Percentiles rank a stretch among this genome's conserved stretches.
Evolutionary conservation across 2,888 invertebrate genomes (phyloP).

Genomic region (Cheilosia variabilis): DNA sequence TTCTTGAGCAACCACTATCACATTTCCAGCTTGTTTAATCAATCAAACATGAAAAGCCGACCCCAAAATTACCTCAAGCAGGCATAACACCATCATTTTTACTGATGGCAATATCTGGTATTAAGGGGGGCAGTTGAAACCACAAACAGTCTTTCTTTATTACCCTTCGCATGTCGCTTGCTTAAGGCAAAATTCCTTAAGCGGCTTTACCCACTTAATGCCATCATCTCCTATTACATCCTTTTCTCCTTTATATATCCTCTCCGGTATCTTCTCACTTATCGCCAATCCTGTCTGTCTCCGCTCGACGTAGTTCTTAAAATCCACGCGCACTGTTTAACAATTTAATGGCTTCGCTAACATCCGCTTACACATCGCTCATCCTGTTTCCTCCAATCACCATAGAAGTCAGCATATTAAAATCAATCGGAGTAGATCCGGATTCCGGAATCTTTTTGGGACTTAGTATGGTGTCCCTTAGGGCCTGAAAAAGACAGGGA

Average conservation of each 20-base stretch:
- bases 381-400: slow-evolving; percentile 69
- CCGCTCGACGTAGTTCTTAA: slow-evolving; percentile 45
- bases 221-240: slow-evolving; percentile 74
- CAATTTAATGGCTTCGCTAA: slow-evolving; percentile 69
- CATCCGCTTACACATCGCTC: slow-evolving; percentile 70
- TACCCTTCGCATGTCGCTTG: slow-evolving; percentile 66
- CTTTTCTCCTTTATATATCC: slow-evolving; percentile 69
- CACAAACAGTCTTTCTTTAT: slow-evolving; percentile 66
- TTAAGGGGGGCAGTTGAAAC: slow-evolving; percentile 50
- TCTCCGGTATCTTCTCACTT: slow-evolving; percentile 66
- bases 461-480: slow-evolving; percentile 29
- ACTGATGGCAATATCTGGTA: slow-evolving; percentile 26
- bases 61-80: slow-evolving; percentile 25
- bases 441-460: slow-evolving; percentile 44
- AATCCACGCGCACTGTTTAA: slow-evolving; percentile 62
- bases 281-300: slow-evolving; percentile 59
- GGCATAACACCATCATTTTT: neutral
- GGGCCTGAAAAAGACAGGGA: neutral
- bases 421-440: slow-evolving; percentile 68
- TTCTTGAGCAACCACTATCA: slow-evolving; percentile 42
- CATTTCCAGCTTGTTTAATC: slow-evolving; percentile 64
- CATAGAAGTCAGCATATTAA: slow-evolving; percentile 60
- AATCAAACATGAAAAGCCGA: slow-evolving; percentile 61
- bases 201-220: slow-evolving; percentile 74
- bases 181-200: slow-evolving; percentile 68